phyloP scores from a whole-genome alignment of 2,113 vertebrate species.

The Mixornis gularis region DNA sequence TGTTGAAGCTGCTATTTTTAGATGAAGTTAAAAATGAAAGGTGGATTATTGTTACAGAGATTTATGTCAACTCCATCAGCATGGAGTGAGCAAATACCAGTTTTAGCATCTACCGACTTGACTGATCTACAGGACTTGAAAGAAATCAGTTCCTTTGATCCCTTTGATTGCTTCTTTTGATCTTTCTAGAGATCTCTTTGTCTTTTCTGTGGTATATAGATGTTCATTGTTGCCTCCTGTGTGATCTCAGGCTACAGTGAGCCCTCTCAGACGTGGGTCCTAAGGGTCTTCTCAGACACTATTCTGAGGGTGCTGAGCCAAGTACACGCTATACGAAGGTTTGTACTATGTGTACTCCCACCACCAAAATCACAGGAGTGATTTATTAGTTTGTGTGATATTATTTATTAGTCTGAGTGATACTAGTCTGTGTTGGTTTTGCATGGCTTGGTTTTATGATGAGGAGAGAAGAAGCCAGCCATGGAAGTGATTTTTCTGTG shows the following conservation, averaged over 20 bases:
- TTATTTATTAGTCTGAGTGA: too few relatives aligned
- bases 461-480: background rate
- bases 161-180: background rate
- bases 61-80: background rate
- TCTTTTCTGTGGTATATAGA: background rate
- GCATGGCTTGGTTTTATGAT: background rate
- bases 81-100: background rate
- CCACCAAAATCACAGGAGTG: background rate
- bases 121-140: background rate
- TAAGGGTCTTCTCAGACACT: background rate
- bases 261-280: background rate
- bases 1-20: background rate
- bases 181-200: background rate
- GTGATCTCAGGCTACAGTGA: background rate
- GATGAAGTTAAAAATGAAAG: background rate
- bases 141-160: background rate
- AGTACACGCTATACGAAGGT: fast-evolving
- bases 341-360: fast-evolving
- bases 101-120: background rate
- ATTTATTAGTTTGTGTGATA: too few relatives aligned
- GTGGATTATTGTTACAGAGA: background rate
- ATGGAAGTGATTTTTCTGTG: background rate
- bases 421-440: background rate
- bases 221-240: background rate
- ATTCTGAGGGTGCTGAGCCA: background rate